Evolutionary conservation across 2,113 vertebrate genomes (phyloP).

Genomic region (Ancistrus triradiatus): DNA sequence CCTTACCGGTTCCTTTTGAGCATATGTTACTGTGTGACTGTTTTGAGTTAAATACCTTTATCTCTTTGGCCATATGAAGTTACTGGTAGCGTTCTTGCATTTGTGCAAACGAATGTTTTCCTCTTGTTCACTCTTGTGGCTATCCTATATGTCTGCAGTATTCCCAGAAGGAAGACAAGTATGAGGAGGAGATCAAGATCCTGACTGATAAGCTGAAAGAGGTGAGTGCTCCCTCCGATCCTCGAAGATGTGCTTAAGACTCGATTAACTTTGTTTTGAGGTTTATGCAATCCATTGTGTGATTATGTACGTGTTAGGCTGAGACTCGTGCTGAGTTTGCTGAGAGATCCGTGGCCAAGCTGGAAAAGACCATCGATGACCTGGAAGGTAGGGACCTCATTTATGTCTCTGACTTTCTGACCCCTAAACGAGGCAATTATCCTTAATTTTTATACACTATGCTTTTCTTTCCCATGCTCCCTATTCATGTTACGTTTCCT

Average conservation of each 20-base stretch:
- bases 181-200: constrained; percentile 97
- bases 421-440: no score
- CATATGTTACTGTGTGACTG: neutral
- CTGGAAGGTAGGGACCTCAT: constrained; percentile 74
- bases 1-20: neutral
- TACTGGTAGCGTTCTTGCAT: no score
- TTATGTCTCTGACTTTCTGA: neutral
- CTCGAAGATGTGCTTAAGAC: no score
- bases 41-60: neutral
- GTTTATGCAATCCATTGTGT: neutral
- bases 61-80: no score
- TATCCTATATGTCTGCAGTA: constrained; percentile 70
- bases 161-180: constrained; percentile 97
- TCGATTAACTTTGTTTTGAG: no score
- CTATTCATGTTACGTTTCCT: neutral
- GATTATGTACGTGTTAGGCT: constrained; percentile 56
- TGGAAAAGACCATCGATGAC: constrained; percentile 87
- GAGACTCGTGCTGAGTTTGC: constrained; percentile 84
- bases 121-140: no score
- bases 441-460: neutral
- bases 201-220: constrained; percentile 97
- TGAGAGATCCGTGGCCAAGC: constrained; percentile 81
- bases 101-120: no score
- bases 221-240: no score
- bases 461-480: neutral